These are phyloP conservation scores for Globodera rostochiensis DNA, from an alignment of 1,140 invertebrate genomes.

Conservation along the genomic window DNA sequence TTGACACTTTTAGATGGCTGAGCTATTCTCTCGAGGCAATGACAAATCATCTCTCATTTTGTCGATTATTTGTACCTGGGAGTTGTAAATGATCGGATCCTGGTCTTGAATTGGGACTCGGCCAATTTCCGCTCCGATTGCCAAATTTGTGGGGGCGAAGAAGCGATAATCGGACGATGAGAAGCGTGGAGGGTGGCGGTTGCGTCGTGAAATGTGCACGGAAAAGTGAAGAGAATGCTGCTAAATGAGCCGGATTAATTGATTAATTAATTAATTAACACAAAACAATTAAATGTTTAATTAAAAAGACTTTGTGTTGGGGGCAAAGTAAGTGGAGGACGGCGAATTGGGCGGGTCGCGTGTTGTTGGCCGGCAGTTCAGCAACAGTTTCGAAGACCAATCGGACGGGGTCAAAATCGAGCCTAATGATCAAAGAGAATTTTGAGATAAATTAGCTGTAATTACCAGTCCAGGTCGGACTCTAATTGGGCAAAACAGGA, in stretches of 20 bases:
- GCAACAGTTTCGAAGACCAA: constrained; percentile 50
- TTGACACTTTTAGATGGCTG: no score
- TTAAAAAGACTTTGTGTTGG: constrained; percentile 45
- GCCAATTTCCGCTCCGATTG: constrained; percentile 49
- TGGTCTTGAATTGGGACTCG: constrained; percentile 39
- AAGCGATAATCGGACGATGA: constrained; percentile 43
- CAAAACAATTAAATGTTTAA: constrained; percentile 8
- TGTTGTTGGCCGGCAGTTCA: constrained; percentile 40
- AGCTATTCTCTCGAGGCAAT: no score
- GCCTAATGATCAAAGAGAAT: background rate
- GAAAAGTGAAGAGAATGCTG: constrained; percentile 54
- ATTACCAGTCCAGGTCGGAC: constrained; percentile 41
- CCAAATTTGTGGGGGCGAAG: constrained; percentile 43
- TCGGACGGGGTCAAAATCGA: constrained; percentile 52
- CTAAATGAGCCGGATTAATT: constrained; percentile 27
- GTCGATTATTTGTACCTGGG: constrained; percentile 36
- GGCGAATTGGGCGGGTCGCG: constrained; percentile 41
- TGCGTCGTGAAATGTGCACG: constrained; percentile 51
- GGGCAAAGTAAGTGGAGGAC: constrained; percentile 53
- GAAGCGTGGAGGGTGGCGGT: constrained; percentile 52
- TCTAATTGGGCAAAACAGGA: constrained; percentile 57
- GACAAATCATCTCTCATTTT: no score
- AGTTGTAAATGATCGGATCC: constrained; percentile 57
- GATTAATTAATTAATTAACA: background rate
- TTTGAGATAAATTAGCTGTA: background rate